phyloP scores from a whole-genome alignment of 2,797 vertebrate species.

The Tauraco hartlaubi region DNA sequence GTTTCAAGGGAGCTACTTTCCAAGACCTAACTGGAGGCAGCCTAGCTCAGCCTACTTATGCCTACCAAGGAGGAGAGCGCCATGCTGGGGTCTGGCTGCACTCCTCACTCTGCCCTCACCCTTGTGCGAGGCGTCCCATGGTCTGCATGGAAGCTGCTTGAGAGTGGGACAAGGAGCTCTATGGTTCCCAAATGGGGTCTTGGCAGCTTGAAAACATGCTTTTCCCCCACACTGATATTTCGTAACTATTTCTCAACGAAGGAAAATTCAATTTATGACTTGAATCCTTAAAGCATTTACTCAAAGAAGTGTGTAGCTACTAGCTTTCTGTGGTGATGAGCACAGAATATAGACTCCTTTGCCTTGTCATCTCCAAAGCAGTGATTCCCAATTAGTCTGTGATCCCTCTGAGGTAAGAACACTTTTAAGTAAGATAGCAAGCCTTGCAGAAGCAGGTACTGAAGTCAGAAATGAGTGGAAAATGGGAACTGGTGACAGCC shows the following conservation, averaged over 20 bases:
- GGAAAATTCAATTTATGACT: not conserved
- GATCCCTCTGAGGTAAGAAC: not conserved
- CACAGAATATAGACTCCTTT: not conserved
- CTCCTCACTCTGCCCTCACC: not conserved
- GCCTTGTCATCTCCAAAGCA: not conserved
- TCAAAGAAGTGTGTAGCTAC: not conserved
- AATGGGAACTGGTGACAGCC: not conserved
- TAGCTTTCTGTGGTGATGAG: not conserved
- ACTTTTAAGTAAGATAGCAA: not conserved
- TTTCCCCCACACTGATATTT: fast-evolving
- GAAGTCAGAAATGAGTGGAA: not conserved
- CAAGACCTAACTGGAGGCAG: not conserved
- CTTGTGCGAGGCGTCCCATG: fast-evolving
- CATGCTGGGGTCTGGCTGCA: not conserved
- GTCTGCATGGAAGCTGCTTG: not conserved
- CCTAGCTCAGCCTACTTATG: not conserved
- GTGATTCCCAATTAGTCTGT: not conserved
- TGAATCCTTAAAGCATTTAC: not conserved
- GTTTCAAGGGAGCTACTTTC: not conserved
- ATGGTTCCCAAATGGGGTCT: not conserved
- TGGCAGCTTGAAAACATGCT: not conserved
- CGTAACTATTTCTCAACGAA: not conserved
- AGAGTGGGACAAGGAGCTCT: not conserved
- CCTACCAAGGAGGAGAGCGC: not conserved
- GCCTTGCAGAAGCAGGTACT: not conserved